Percentiles rank a stretch among this genome's conserved stretches.
These are phyloP conservation scores for Philhelius pedissequus DNA, from an alignment of 2,888 invertebrate genomes.

Conservation along the genomic window DNA sequence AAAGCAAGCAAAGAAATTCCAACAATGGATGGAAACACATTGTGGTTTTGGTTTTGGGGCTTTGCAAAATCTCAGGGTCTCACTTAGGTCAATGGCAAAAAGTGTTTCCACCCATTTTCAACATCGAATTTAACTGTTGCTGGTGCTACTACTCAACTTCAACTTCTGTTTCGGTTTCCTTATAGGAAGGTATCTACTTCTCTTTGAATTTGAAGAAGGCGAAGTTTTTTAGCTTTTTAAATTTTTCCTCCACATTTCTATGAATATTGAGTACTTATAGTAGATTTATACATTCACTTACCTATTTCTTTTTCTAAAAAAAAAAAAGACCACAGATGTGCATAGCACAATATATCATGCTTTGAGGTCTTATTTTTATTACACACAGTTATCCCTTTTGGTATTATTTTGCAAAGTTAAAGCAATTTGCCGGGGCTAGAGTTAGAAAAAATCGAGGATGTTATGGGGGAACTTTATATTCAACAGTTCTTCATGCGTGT, in stretches of 20 bases:
- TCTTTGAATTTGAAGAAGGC: conserved; percentile 12
- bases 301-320: background rate
- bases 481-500: conserved; percentile 53
- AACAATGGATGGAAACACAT: conserved; percentile 10
- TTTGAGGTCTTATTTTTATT: background rate
- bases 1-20: conserved; percentile 16
- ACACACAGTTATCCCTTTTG: background rate
- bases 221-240: background rate
- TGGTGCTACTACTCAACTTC: background rate
- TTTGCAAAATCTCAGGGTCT: conserved; percentile 42
- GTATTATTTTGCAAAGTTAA: conserved; percentile 19
- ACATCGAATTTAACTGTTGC: conserved; percentile 38
- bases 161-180: no score
- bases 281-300: conserved; percentile 20
- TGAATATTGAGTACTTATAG: background rate
- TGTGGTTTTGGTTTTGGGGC: conserved; percentile 36
- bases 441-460: background rate
- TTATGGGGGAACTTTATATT: conserved; percentile 15
- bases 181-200: no score
- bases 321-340: background rate
- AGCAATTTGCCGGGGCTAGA: background rate
- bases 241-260: background rate
- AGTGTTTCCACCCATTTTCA: conserved; percentile 25
- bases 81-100: conserved; percentile 55
- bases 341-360: conserved; percentile 1